A percentile compares a stretch with the other conserved stretches of the same genome.
phyloP scores from a whole-genome alignment of 1,140 invertebrate genomes.

The Drosophila gunungcola region DNA sequence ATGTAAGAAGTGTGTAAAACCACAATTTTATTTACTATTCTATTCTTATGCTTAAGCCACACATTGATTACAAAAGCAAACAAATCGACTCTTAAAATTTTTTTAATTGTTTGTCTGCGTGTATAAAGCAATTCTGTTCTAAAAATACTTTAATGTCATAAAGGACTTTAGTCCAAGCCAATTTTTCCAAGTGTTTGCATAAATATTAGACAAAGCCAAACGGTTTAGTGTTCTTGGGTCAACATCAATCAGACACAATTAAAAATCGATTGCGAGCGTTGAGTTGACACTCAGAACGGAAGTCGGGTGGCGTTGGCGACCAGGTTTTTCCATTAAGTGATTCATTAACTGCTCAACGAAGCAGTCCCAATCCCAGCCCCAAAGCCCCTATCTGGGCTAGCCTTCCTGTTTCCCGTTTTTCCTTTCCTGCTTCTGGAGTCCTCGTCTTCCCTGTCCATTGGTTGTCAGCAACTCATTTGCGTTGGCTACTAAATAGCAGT shows the following conservation, averaged over 20 bases:
- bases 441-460: not conserved
- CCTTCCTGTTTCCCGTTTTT: not conserved
- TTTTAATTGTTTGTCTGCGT: too few relatives aligned
- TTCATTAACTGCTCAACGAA: conserved; percentile 72
- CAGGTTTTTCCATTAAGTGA: conserved; percentile 75
- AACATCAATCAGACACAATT: conserved; percentile 50
- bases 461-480: conserved; percentile 52
- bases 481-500: conserved; percentile 27
- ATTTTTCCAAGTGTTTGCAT: not conserved
- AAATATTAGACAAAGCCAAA: conserved; percentile 14
- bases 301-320: conserved; percentile 53
- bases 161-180: not conserved
- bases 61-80: too few relatives aligned
- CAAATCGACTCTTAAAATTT: too few relatives aligned
- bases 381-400: not conserved
- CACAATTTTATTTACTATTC: too few relatives aligned
- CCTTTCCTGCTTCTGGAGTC: not conserved
- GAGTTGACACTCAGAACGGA: conserved; percentile 45
- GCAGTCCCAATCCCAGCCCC: conserved; percentile 8
- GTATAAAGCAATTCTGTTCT: too few relatives aligned
- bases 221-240: conserved; percentile 11
- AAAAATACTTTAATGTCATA: not conserved
- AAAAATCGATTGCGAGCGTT: conserved; percentile 58
- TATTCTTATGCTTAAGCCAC: too few relatives aligned
- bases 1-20: too few relatives aligned